Base-by-base conservation (phyloP, 2,797 vertebrate species). In the Chelon auratus region DNA sequence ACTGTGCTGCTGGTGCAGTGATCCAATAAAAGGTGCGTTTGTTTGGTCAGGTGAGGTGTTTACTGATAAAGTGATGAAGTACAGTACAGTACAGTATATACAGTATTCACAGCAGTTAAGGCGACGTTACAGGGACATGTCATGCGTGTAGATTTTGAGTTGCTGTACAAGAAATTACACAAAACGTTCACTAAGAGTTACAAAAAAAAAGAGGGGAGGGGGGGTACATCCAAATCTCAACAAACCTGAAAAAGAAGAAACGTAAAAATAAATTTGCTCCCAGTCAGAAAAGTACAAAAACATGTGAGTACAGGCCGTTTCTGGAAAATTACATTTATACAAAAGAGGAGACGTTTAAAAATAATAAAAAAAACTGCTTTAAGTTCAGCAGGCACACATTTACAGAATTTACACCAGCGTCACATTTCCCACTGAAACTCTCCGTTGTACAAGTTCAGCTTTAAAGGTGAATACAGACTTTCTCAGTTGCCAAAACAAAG, bases 211-310 rank as follows among this genome's bases (percentile, higher is more conserved):
- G 10, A 2, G 45, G 75, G 24, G 39, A 2, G 45, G 75, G 39
- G 10, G 45, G 75, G 90, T 91, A 94, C 94, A 91, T 90, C 86
- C 69, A 85, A 83, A 82, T 62, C 67, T 68, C 26, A 37, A 85
- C 78, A 79, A 79, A 87, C 72, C 70, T 72, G 68, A 73, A 87
- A 65, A 85, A 43, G 62, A 84, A 86, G 83, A 88, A 90, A 93
- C 91, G 89, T 56, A 64, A 84, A 86, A 93, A 92, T 86, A 82
- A 81, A 86, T 78, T 63, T 80, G 89, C 85, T 92, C 81, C 89
- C 92, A 91, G 92, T 88, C 83, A 87, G 92, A 93, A 94, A 95
- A 94, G 94, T 92, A 95, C 91, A 95, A 89, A 90, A 89, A 67
- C 26, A 73, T 72, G 74, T 33, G 17, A 86, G 78, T 91, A 78